Evolutionary conservation across 2,888 invertebrate genomes (phyloP).

Genomic region (Dorcus hopei): DNA sequence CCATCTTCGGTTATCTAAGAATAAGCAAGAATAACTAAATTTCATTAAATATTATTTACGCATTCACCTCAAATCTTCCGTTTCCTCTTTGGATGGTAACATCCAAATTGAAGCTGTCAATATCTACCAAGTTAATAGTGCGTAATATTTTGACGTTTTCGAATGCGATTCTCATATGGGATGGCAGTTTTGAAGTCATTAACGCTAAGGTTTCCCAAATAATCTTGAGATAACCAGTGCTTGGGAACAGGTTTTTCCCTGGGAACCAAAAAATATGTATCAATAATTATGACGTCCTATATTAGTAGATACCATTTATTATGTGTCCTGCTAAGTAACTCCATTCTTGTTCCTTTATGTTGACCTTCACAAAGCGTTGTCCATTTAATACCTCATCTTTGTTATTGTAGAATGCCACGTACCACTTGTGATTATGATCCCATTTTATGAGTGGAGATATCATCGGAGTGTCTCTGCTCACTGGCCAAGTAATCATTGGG

Average conservation of each 20-base stretch:
- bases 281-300: not conserved
- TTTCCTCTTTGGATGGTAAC: slow-evolving; percentile 32
- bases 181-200: slow-evolving; percentile 39
- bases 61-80: slow-evolving; percentile 37
- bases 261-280: slow-evolving; percentile 2
- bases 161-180: slow-evolving; percentile 55
- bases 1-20: slow-evolving; percentile 63
- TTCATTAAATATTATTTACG: not conserved
- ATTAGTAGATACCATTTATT: slow-evolving; percentile 67
- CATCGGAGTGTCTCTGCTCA: slow-evolving; percentile 81
- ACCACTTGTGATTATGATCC: slow-evolving; percentile 81
- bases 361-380: slow-evolving; percentile 60
- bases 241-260: slow-evolving; percentile 54
- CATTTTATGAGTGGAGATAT: slow-evolving; percentile 80
- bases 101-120: slow-evolving; percentile 32
- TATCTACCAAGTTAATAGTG: slow-evolving; percentile 55
- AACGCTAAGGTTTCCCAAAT: slow-evolving; percentile 57
- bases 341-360: slow-evolving; percentile 62
- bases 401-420: slow-evolving; percentile 65
- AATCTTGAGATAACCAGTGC: slow-evolving; percentile 55
- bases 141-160: slow-evolving; percentile 59
- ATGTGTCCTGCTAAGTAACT: slow-evolving; percentile 76
- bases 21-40: not conserved
- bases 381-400: slow-evolving; percentile 67
- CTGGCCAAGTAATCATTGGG: slow-evolving; percentile 74